phyloP scores from a whole-genome alignment of 1,140 invertebrate species.

The Diabrotica undecimpunctata region DNA sequence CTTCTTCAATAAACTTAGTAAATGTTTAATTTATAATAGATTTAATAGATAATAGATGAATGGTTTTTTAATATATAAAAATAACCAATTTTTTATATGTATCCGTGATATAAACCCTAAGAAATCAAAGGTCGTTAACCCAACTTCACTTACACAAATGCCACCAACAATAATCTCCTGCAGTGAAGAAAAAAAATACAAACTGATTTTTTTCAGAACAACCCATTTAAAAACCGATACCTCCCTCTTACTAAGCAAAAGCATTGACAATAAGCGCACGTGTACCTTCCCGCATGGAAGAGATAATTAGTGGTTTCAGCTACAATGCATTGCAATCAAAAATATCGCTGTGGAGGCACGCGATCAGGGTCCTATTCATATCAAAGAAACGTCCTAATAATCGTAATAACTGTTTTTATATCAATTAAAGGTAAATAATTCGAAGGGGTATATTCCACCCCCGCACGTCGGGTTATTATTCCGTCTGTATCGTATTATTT shows the following conservation, averaged over 20 bases:
- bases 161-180: too few species aligned
- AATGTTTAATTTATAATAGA: too few species aligned
- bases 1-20: too few species aligned
- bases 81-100: too few species aligned
- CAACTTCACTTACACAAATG: too few species aligned
- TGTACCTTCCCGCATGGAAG: neutral
- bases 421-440: conserved; percentile 1
- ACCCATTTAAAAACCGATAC: too few species aligned
- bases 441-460: neutral
- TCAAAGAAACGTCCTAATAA: neutral
- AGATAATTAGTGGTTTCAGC: conserved; percentile 2
- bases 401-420: conserved; percentile 3
- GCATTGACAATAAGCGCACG: neutral
- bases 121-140: too few species aligned
- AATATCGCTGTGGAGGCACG: neutral
- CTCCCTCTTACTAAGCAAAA: neutral
- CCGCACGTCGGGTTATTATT: neutral
- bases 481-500: neutral
- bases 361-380: neutral
- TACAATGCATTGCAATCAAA: neutral
- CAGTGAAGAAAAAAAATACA: too few species aligned
- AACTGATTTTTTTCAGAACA: too few species aligned
- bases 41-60: too few species aligned
- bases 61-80: too few species aligned
- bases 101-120: too few species aligned